A percentile compares a stretch with the other conserved stretches of the same genome.
phyloP scores from a whole-genome alignment of 2,113 vertebrate genomes.

The Ptychochromis oligacanthus region DNA sequence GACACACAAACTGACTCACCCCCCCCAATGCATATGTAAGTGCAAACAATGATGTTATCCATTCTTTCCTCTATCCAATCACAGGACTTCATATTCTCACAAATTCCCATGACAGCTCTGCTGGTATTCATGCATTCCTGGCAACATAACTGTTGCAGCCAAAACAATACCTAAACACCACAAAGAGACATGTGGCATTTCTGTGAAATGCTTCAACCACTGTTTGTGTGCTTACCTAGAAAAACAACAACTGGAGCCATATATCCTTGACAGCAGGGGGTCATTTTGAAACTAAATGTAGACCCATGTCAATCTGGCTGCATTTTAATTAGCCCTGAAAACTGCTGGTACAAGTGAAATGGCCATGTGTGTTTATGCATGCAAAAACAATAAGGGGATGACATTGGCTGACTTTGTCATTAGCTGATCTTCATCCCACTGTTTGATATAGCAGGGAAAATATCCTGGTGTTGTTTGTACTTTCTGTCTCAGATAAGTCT shows the following conservation, averaged over 20 bases:
- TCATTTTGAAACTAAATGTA: constrained; percentile 61
- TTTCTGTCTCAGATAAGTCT: constrained; percentile 28
- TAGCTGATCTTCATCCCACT: constrained; percentile 34
- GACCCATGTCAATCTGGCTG: constrained; percentile 53
- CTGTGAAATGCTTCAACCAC: constrained; percentile 29
- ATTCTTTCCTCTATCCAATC: constrained; percentile 43
- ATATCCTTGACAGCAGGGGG: constrained; percentile 66
- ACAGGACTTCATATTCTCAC: constrained; percentile 35
- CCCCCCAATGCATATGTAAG: neutral
- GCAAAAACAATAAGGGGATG: constrained; percentile 59
- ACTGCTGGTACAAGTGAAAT: constrained; percentile 67
- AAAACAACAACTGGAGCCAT: constrained; percentile 23
- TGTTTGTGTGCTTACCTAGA: constrained; percentile 22
- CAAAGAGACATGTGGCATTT: constrained; percentile 34
- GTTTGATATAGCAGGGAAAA: constrained; percentile 14
- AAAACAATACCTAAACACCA: constrained; percentile 58
- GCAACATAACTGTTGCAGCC: constrained; percentile 34
- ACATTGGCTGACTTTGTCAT: constrained; percentile 74
- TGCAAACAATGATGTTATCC: constrained; percentile 43
- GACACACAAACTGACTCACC: neutral
- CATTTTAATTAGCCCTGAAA: constrained; percentile 70
- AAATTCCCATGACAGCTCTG: constrained; percentile 50
- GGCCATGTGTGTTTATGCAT: constrained; percentile 57
- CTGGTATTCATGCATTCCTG: constrained; percentile 64
- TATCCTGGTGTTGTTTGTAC: constrained; percentile 26